phyloP scores from a whole-genome alignment of 2,113 vertebrate species.

The Myocastor coypus region DNA sequence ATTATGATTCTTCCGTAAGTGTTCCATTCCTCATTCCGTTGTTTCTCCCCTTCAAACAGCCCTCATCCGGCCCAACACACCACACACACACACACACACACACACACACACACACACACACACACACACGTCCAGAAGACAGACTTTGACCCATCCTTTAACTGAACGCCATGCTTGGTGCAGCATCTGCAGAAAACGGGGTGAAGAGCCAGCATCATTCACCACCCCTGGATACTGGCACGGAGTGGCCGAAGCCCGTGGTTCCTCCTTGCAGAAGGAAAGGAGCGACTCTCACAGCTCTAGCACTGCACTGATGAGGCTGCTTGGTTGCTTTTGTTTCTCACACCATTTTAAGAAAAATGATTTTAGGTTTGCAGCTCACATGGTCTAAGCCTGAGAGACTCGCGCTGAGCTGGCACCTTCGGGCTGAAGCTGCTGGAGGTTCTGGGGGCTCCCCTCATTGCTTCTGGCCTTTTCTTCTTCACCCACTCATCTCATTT shows the following conservation, averaged over 20 bases:
- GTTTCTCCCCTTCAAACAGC: neutral
- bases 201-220: neutral
- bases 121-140: too few relatives aligned
- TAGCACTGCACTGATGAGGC: neutral
- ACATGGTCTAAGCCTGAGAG: neutral
- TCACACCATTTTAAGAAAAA: neutral
- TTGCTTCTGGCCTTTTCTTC: conserved; percentile 22
- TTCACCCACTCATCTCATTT: neutral
- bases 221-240: neutral
- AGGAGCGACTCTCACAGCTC: neutral
- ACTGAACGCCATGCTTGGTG: accelerated
- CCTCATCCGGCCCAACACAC: too few relatives aligned
- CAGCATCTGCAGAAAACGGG: neutral
- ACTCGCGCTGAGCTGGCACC: neutral
- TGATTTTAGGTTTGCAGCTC: neutral
- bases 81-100: neutral
- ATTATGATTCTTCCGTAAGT: neutral
- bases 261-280: neutral
- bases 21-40: neutral
- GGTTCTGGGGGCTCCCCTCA: conserved; percentile 1
- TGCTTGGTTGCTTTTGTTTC: neutral
- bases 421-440: neutral
- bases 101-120: too few relatives aligned
- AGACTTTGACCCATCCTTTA: neutral
- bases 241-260: neutral